Evolutionary conservation across 2,888 invertebrate genomes (phyloP), one percentile per base, ranked within the genome.

Genomic region (Spodoptera littoralis): DNA sequence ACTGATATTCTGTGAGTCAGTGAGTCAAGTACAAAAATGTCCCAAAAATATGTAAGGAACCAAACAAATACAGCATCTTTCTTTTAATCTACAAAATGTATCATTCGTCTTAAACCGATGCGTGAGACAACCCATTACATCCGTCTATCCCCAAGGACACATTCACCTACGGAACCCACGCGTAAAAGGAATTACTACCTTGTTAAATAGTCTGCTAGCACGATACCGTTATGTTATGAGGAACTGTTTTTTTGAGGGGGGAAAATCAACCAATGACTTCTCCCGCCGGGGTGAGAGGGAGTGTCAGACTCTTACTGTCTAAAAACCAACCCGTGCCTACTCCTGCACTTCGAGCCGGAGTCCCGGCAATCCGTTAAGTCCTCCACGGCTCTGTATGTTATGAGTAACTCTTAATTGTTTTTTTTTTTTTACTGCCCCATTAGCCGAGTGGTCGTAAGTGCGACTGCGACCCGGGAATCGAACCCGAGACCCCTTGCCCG

Each of bases 121-220:
- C 77, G 77, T 77, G 77, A 62, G 63, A 70, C 65, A 67, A 57
- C 59, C 65, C 63, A 79, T 77, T 77, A 77, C 79, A 54, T 42
- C 42, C 36, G 57, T 2, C 1, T 12, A 22, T 77, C 79, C 77
- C 79, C 54, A 45, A 70, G 79, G 77, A 73, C 74, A 49, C 47
- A 41, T 50, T 42, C 62, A 72, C 41, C 53, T 65, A 57, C 68
- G 48, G 61, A 51, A 69, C 74, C 74, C 70, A 62, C 49, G 11
- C 41, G 18, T 41, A 71, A 58, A 61, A 71, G 69, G 74, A 69
- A 71, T 71, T 52, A 74, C 74, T 58, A 46, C 57, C 63, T 62
- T 71, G 73, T 74, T 74, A 71, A 71, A 74, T 73, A 61, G 70
- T 71, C 57, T 9, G 27, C 8, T 18, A 52, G 51, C 70, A 71